A percentile compares a stretch with the other conserved stretches of the same genome.
Conservation (phyloP, 2,888 invertebrate species). For the Acanthoscelides obtectus region DNA sequence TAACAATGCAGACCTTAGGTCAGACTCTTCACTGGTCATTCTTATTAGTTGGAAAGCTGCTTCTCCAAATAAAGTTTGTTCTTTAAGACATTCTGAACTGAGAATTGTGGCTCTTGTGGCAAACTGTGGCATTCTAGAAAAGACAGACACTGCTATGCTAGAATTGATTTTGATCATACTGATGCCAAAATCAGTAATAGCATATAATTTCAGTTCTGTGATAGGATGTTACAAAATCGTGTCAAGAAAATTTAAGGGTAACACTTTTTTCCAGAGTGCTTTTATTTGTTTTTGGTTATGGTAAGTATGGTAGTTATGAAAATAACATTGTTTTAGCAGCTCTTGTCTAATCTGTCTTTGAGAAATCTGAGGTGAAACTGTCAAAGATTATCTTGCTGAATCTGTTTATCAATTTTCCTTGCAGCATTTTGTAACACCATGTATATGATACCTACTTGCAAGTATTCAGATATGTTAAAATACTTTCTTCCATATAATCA, state of each 20-base stretch:
- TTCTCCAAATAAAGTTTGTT: slow-evolving; percentile 74
- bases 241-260: no score
- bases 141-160: background rate
- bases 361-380: no score
- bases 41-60: slow-evolving; percentile 93
- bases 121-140: slow-evolving; percentile 77
- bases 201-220: no score
- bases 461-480: slow-evolving; percentile 82
- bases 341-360: no score
- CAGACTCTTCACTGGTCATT: slow-evolving; percentile 97
- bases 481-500: slow-evolving; percentile 93
- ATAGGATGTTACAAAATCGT: no score
- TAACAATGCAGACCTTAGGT: slow-evolving; percentile 87
- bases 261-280: no score
- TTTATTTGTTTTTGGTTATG: no score
- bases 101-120: slow-evolving; percentile 88
- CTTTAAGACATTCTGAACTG: slow-evolving; percentile 81
- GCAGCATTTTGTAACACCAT: background rate
- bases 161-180: background rate
- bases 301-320: no score
- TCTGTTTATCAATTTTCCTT: no score
- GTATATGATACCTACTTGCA: slow-evolving; percentile 63
- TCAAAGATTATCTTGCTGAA: no score
- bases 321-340: no score
- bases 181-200: background rate